These are phyloP conservation scores for Agapornis canus DNA, from an alignment of 2,797 vertebrate species.

Conservation along the genomic window DNA sequence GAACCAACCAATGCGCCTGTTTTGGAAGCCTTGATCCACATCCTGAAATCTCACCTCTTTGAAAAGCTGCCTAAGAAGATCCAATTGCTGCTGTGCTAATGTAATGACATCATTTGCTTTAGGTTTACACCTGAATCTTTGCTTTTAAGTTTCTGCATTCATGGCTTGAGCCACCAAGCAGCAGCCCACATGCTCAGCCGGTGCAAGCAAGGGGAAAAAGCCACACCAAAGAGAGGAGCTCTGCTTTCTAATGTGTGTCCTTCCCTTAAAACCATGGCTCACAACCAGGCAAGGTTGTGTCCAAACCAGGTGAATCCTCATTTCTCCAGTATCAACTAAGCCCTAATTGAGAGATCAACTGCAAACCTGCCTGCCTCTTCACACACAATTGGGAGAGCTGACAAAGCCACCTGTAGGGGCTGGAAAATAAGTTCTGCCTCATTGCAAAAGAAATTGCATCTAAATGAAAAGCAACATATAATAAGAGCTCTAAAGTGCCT, in stretches of 20 bases:
- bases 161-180: accelerated
- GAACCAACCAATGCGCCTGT: accelerated
- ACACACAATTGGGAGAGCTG: not conserved
- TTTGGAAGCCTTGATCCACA: not conserved
- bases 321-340: not conserved
- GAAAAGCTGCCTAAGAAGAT: not conserved
- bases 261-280: not conserved
- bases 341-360: not conserved
- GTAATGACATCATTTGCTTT: accelerated
- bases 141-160: not conserved
- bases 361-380: not conserved
- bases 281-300: not conserved
- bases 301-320: not conserved
- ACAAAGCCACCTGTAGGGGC: slow-evolving; percentile 50
- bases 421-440: slow-evolving; percentile 55
- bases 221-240: not conserved
- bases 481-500: not conserved
- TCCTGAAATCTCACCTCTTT: not conserved
- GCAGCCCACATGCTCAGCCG: accelerated
- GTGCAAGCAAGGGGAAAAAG: not conserved
- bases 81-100: too few species aligned
- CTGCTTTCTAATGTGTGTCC: accelerated
- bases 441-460: slow-evolving; percentile 57
- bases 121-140: not conserved
- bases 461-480: slow-evolving; percentile 30